These are phyloP conservation scores for Chrysocyon brachyurus DNA, from an alignment of 2,797 vertebrate species.

Conservation along the genomic window DNA sequence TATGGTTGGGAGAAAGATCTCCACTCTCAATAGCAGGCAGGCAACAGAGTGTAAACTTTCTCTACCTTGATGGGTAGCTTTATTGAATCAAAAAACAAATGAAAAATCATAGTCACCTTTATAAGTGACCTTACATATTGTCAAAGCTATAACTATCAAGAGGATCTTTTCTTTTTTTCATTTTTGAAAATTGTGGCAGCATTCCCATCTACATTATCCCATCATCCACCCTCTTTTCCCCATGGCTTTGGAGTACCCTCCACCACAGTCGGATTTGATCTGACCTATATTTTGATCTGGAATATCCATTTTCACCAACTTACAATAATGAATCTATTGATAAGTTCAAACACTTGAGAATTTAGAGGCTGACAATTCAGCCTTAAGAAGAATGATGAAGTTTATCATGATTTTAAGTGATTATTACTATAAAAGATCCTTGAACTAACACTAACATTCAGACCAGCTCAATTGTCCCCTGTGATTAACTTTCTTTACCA, in stretches of 20 bases:
- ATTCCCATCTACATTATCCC: neutral
- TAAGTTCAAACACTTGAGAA: neutral
- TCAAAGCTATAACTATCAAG: neutral
- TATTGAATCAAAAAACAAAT: neutral
- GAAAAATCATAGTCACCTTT: neutral
- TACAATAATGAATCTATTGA: neutral
- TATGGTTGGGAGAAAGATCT: neutral
- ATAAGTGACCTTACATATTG: neutral
- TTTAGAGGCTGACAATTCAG: neutral
- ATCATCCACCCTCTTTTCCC: neutral
- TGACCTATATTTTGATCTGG: neutral
- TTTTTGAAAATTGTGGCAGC: neutral
- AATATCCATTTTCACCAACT: neutral
- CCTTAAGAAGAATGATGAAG: neutral
- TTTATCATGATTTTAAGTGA: conserved; percentile 3
- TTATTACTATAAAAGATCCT: neutral
- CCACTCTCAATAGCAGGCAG: neutral
- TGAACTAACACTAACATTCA: neutral
- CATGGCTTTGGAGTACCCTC: neutral
- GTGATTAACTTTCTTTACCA: neutral
- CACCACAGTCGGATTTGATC: neutral
- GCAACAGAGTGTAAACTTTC: neutral
- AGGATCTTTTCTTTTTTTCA: neutral
- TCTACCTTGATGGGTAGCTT: neutral
- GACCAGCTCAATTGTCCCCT: neutral